Conservation (phyloP, 2,113 vertebrate genomes). For the Saccopteryx leptura region DNA sequence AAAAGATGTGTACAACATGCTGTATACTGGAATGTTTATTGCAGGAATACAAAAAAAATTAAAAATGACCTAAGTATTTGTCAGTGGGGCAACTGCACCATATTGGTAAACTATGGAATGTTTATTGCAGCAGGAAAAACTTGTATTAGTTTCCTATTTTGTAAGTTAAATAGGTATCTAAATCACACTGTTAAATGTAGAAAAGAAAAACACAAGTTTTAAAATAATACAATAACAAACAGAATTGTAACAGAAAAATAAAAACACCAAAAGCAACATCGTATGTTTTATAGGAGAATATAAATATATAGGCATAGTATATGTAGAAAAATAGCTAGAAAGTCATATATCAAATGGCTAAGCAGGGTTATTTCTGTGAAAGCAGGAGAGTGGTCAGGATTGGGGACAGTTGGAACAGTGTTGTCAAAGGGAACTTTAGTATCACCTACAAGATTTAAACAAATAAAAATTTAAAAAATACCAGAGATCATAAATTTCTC, state of each 20-base stretch:
- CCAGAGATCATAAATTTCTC: not conserved
- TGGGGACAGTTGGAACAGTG: not conserved
- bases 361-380: not conserved
- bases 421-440: not conserved
- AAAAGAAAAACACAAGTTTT: not conserved
- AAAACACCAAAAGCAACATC: not conserved
- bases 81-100: not conserved
- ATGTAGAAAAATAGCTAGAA: not conserved
- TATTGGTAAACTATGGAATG: not conserved
- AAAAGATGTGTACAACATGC: not conserved
- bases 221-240: not conserved
- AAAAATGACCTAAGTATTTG: not conserved
- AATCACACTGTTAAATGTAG: not conserved
- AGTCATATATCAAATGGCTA: not conserved
- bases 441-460: not conserved
- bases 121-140: not conserved
- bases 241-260: not conserved
- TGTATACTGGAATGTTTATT: not conserved
- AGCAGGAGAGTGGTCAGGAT: not conserved
- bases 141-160: not conserved
- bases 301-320: not conserved
- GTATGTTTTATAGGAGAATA: not conserved
- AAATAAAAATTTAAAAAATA: conserved; percentile 17
- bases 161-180: not conserved
- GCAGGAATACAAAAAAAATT: not conserved